phyloP scores from a whole-genome alignment of 1,140 invertebrate genomes.

The Zelostemma sp. region DNA sequence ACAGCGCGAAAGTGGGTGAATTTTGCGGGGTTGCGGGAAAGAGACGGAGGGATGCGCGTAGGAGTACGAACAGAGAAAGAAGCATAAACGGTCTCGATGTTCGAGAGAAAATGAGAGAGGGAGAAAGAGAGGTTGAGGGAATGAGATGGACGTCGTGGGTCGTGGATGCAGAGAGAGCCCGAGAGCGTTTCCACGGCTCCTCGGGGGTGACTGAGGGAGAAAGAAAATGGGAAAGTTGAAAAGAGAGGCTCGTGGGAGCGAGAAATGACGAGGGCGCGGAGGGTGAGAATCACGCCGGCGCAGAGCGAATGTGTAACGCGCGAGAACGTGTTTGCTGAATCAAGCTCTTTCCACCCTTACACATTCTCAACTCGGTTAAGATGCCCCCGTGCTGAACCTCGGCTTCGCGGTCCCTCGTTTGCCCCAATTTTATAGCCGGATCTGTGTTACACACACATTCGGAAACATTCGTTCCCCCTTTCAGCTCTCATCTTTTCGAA shows the following conservation, averaged over 20 bases:
- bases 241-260: constrained; percentile 22
- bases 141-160: too few species aligned
- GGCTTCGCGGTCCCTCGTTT: constrained; percentile 23
- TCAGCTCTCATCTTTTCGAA: neutral
- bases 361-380: constrained; percentile 1
- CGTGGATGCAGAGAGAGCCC: constrained; percentile 8
- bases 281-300: constrained; percentile 28
- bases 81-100: constrained; percentile 25
- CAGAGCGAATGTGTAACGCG: constrained; percentile 5
- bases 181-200: neutral
- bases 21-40: constrained; percentile 21
- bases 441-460: constrained; percentile 22
- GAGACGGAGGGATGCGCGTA: constrained; percentile 24
- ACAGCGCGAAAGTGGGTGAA: constrained; percentile 42
- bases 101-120: constrained; percentile 21
- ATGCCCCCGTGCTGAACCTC: constrained; percentile 10
- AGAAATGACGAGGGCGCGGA: too few species aligned
- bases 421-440: constrained; percentile 29
- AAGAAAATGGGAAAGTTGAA: constrained; percentile 9
- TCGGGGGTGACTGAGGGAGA: constrained; percentile 1
- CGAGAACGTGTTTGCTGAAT: constrained; percentile 18
- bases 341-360: constrained; percentile 13
- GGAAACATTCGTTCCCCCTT: too few species aligned
- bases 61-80: constrained; percentile 23
- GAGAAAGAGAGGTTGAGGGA: too few species aligned